A percentile compares a stretch with the other conserved stretches of the same genome.
Evolutionary conservation across 2,113 vertebrate species (phyloP).

Genomic region (Mellivora capensis): DNA sequence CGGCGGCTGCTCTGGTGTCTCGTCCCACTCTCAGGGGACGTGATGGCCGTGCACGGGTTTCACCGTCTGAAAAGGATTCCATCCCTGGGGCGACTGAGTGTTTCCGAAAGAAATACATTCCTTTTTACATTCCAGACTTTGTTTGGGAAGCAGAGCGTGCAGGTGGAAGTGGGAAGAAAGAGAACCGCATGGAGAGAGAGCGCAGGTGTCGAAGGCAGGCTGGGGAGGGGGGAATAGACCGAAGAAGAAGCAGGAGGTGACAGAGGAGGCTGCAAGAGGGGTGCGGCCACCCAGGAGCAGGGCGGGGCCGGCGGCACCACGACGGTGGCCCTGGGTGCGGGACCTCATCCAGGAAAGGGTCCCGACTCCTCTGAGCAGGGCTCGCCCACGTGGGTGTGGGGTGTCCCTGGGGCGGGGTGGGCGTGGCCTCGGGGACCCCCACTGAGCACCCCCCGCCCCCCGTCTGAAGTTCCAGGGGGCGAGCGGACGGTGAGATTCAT

Average conservation of each 20-base stretch:
- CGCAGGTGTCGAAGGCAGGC: rapidly evolving
- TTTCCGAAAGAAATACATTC: rapidly evolving
- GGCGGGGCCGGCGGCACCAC: rapidly evolving
- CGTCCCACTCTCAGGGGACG: not conserved
- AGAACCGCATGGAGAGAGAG: rapidly evolving
- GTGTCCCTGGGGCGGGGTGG: rapidly evolving
- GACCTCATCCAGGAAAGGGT: not conserved
- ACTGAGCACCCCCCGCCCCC: rapidly evolving
- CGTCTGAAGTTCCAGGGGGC: rapidly evolving
- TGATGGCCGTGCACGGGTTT: rapidly evolving
- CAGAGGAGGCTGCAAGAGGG: rapidly evolving
- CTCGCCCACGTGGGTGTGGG: rapidly evolving
- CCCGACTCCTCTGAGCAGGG: rapidly evolving
- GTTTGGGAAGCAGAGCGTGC: too few relatives aligned
- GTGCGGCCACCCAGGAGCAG: not conserved
- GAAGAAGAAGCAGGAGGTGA: rapidly evolving
- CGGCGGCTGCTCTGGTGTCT: rapidly evolving
- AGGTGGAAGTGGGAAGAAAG: rapidly evolving
- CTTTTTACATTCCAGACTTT: rapidly evolving
- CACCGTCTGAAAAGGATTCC: not conserved
- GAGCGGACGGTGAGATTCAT: rapidly evolving
- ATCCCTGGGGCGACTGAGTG: rapidly evolving
- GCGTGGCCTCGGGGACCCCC: rapidly evolving
- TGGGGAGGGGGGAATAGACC: rapidly evolving
- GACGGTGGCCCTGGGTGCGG: not conserved